Base-by-base conservation (phyloP, 2,888 invertebrate genomes). In the Hemicrepidius hirtus region DNA sequence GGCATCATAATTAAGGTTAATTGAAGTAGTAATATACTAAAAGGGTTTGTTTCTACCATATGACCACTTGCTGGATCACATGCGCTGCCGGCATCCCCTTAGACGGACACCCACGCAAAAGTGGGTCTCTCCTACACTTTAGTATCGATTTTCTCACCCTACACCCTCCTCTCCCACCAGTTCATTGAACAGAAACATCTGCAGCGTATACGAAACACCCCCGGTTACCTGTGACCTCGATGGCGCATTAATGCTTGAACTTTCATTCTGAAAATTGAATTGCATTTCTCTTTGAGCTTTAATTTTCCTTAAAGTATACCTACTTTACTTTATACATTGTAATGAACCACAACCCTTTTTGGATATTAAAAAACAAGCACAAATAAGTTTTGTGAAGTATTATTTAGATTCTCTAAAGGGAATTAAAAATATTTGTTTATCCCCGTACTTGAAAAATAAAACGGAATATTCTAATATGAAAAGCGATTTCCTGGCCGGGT, bases 171-270 rank as follows among this genome's bases (percentile, higher is more conserved):
- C 76, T 74, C 77, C 72, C 69, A 76, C 71, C 75, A 79, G 81
- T 83, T 81, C 84, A 83, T 81, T 84, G 83, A 83, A 84, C 82
- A 84, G 83, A 82, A 32, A 84, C 82, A 84, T 82, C 83, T 80
- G 80, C 80, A 79, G 73, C 77, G 76, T 71, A 78, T 77, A 76
- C 79, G 75, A 75, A 76, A 73, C 73, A 69, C 72, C 62, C 77
- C 74, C 75, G 78, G 75, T 81, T 78, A 80, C 78, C 80, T 80
- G 77, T 77, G 78, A 80, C 77, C 79, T 72, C 73, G 62, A 63
- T 75, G 63, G 41, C 41, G 63, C 67, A 71, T 70, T 73, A 66
- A 64, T 72, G 60, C 28, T 13, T 13, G n/a, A 64, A 40, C 59
- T 62, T 72, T 68, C 68, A 71, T 71, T 71, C 71, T 71, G 60